Evolutionary conservation across 2,113 vertebrate genomes (phyloP), one percentile per base, ranked within the genome.

Genomic region (Sitta europaea): DNA sequence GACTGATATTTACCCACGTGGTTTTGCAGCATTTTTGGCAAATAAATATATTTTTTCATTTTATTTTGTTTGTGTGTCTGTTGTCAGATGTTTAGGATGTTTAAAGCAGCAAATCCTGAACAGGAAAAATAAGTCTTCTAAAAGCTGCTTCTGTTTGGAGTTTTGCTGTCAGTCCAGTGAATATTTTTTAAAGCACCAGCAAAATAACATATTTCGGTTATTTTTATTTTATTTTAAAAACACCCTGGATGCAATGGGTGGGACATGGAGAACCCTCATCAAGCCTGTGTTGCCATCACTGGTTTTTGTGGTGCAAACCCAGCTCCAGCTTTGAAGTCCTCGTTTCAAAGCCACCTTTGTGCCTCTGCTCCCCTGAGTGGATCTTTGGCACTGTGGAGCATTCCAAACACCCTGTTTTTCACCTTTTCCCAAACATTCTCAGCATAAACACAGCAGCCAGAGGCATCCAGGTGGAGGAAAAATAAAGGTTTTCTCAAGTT

Each of bases 251-350:
- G 35, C 47, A 20, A 5, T n/a, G 35, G 51, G 33, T 90, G 58
- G 14, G 61, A 35, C 18, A 4, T 7, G 21, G 45, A 61, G 55
- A 28, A 2, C 70, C 54, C 38, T 65, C 58, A 25, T 47, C 38
- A 58, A 21, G 15, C 19, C 23, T 0, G 0, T 47, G 43, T 58
- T 84, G 38, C 45, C 8, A 2, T 84, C 62, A 1, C 67, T 45
- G 78, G 40, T 83, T 72, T 65, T 12, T 61, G 80, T 57, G n/a
- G 66, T 82, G 16, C 59, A 65, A 50, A 62, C 36, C 19, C 65
- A 28, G 23, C 65, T 85, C 55, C n/a, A 22, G 40, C 51, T 79
- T 79, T 55, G 76, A 66, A 55, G n/a, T 54, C 24, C 20, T 42
- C 0, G 0, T 74, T 91, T 95, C 54, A 95, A 92, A 88, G 93